A percentile compares a stretch with the other conserved stretches of the same genome.
Conservation (phyloP, 2,797 vertebrate genomes). For the Aphelocoma californica region DNA sequence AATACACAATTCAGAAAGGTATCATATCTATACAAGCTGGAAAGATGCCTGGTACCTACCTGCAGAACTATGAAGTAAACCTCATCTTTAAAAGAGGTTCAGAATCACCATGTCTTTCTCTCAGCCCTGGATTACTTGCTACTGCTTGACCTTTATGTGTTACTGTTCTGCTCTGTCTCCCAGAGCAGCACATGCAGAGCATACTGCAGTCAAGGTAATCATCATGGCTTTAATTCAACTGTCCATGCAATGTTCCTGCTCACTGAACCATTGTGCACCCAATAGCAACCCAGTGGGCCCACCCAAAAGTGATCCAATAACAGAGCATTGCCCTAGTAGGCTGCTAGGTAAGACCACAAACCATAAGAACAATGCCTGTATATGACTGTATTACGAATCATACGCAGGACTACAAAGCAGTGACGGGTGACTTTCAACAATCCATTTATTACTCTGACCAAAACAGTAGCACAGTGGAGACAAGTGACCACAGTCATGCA, state of each 20-base stretch:
- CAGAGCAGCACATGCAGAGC: neutral
- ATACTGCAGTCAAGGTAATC: neutral
- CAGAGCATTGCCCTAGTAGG: accelerated
- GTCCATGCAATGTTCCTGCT: neutral
- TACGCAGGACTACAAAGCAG: neutral
- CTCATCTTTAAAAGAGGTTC: neutral
- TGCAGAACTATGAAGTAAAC: neutral
- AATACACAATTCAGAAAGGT: neutral
- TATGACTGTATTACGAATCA: neutral
- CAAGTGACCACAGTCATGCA: neutral
- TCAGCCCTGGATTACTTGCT: neutral
- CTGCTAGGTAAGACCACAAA: neutral
- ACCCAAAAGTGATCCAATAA: neutral
- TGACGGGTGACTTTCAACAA: neutral
- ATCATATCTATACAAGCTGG: neutral
- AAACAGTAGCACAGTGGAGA: neutral
- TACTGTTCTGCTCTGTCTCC: neutral
- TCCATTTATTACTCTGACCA: neutral
- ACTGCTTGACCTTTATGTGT: neutral
- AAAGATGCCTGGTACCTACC: neutral
- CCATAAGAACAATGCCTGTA: neutral
- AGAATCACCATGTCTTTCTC: neutral
- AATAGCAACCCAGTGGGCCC: neutral
- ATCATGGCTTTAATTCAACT: neutral
- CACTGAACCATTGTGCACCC: neutral